Evolutionary conservation across 2,797 vertebrate species (phyloP).

Genomic region (Enteromius viviparus): DNA sequence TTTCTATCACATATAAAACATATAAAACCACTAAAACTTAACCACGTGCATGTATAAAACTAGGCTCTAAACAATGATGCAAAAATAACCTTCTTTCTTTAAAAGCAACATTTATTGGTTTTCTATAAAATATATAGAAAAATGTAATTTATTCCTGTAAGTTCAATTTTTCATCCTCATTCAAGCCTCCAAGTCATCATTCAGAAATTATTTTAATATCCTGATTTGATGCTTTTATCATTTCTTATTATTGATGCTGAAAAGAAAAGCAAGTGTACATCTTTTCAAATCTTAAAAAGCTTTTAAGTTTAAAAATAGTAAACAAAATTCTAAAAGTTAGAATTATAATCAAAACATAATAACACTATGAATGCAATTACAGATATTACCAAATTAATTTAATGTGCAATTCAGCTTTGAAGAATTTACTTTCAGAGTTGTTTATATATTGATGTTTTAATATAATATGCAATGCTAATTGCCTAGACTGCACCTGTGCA

Average conservation of each 20-base stretch:
- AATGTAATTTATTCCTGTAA: not conserved
- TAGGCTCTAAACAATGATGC: not conserved
- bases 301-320: too few species aligned
- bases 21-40: not conserved
- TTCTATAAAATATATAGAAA: not conserved
- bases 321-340: not conserved
- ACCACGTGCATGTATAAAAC: not conserved
- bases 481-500: not conserved
- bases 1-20: not conserved
- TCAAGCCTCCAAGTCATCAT: not conserved
- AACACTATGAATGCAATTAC: not conserved
- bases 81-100: not conserved
- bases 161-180: not conserved
- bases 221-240: not conserved
- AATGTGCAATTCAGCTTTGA: not conserved
- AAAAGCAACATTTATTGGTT: not conserved
- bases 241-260: not conserved
- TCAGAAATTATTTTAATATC: not conserved
- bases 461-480: not conserved
- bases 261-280: too few species aligned
- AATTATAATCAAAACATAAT: not conserved
- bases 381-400: not conserved
- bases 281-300: not conserved
- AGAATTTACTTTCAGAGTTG: not conserved
- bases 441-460: not conserved